These are phyloP conservation scores for Melieria picta DNA, from an alignment of 2,888 invertebrate species.

Conservation along the genomic window DNA sequence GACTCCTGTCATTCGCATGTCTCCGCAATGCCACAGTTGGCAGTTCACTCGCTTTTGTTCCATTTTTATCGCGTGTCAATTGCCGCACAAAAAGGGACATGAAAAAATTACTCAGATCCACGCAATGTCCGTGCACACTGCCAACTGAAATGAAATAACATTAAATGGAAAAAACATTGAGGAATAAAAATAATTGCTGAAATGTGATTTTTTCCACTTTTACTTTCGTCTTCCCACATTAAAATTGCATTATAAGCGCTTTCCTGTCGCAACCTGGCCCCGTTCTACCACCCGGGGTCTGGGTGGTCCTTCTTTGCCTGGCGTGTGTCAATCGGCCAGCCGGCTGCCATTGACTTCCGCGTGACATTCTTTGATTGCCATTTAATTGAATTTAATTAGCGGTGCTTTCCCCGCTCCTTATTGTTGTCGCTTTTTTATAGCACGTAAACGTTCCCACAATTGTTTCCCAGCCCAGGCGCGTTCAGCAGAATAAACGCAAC, in stretches of 20 bases:
- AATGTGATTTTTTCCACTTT: constrained; percentile 56
- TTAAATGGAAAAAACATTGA: constrained; percentile 15
- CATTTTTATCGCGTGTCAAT: constrained; percentile 60
- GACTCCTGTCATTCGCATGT: constrained; percentile 53
- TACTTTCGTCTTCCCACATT: constrained; percentile 46
- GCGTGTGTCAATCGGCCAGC: constrained; percentile 43
- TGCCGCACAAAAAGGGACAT: constrained; percentile 39
- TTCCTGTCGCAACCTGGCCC: constrained; percentile 23
- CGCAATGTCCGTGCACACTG: neutral
- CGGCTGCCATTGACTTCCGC: constrained; percentile 55
- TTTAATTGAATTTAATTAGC: constrained; percentile 66
- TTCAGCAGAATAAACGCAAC: too few species aligned
- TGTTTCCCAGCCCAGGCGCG: neutral
- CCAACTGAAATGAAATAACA: constrained; percentile 33
- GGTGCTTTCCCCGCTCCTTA: constrained; percentile 38
- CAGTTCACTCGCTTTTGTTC: constrained; percentile 32
- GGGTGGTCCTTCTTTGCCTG: constrained; percentile 20
- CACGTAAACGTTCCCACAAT: constrained; percentile 13
- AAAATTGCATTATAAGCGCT: constrained; percentile 49
- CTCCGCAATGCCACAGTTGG: constrained; percentile 36
- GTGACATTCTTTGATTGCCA: constrained; percentile 65
- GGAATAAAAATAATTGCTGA: constrained; percentile 52
- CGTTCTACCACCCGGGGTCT: neutral
- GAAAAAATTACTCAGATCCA: neutral
- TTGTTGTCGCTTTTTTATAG: neutral